Evolutionary conservation across 2,888 invertebrate species (phyloP).

Genomic region (Cyclophora albipunctata): DNA sequence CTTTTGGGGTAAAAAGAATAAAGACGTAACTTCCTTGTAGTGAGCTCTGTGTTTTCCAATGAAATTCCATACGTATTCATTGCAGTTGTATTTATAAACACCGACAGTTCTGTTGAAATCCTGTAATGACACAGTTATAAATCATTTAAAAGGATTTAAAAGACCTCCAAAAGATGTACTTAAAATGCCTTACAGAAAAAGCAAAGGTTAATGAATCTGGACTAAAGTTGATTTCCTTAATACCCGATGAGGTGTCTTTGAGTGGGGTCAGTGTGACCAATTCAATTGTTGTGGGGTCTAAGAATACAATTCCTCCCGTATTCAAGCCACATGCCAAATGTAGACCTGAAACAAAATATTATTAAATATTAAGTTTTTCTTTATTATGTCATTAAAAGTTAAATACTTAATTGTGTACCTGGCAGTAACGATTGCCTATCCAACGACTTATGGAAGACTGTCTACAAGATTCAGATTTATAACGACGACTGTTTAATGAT

Average conservation of each 20-base stretch:
- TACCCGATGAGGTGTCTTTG: conserved; percentile 53
- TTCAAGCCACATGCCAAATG: conserved; percentile 76
- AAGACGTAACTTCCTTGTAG: conserved; percentile 70
- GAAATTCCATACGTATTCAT: conserved; percentile 60
- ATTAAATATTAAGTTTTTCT: too few relatives aligned
- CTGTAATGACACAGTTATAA: conserved; percentile 38
- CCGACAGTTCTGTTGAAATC: conserved; percentile 69
- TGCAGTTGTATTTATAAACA: conserved; percentile 58
- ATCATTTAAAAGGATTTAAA: neutral
- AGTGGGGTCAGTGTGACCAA: conserved; percentile 60
- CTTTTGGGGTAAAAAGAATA: conserved; percentile 70
- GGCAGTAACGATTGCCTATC: too few relatives aligned
- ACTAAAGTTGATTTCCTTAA: conserved; percentile 71
- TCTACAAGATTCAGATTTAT: too few relatives aligned
- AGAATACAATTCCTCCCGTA: conserved; percentile 75
- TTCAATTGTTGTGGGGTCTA: conserved; percentile 74
- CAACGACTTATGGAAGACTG: too few relatives aligned
- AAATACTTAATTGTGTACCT: too few relatives aligned
- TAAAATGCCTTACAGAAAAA: conserved; percentile 60
- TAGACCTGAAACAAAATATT: conserved; percentile 44
- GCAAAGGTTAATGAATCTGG: conserved; percentile 72
- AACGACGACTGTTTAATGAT: too few relatives aligned
- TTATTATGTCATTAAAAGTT: too few relatives aligned
- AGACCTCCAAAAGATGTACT: too few relatives aligned
- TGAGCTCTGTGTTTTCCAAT: conserved; percentile 78